Evolutionary conservation across 2,797 vertebrate species (phyloP).

Genomic region (Salarias fasciatus): DNA sequence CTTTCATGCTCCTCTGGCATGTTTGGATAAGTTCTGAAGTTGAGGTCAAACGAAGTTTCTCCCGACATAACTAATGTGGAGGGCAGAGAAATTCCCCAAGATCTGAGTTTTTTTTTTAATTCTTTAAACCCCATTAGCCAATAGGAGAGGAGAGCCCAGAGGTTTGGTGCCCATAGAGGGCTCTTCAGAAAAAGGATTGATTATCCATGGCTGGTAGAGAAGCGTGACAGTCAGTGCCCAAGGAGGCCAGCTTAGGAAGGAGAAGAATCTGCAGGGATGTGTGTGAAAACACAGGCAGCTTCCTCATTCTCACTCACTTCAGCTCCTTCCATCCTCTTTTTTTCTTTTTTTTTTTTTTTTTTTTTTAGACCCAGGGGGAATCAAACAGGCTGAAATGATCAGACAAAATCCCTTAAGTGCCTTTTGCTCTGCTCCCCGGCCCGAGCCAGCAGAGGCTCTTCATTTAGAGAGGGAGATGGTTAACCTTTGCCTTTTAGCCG

Average conservation of each 20-base stretch:
- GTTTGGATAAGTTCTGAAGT: slow-evolving; percentile 50
- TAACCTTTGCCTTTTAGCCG: slow-evolving; percentile 53
- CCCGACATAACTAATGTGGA: slow-evolving; percentile 66
- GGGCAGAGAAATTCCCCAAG: slow-evolving; percentile 73
- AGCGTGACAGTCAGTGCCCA: slow-evolving; percentile 80
- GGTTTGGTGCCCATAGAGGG: slow-evolving; percentile 64
- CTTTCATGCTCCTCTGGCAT: slow-evolving; percentile 10
- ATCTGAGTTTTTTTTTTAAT: slow-evolving; percentile 55
- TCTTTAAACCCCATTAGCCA: slow-evolving; percentile 47
- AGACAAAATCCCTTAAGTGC: slow-evolving; percentile 72
- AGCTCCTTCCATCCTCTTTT: slow-evolving; percentile 48
- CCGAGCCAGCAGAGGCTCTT: slow-evolving; percentile 49
- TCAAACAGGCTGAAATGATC: slow-evolving; percentile 77
- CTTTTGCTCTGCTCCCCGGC: slow-evolving; percentile 61
- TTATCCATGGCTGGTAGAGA: slow-evolving; percentile 77
- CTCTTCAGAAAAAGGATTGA: slow-evolving; percentile 80
- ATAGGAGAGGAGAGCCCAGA: slow-evolving; percentile 61
- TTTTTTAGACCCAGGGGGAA: slow-evolving; percentile 70
- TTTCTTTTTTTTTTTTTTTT: no score
- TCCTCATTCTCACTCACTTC: slow-evolving; percentile 48
- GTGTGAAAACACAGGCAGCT: slow-evolving; percentile 65
- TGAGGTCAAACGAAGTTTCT: slow-evolving; percentile 71
- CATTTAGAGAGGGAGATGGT: slow-evolving; percentile 51
- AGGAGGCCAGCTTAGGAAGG: slow-evolving; percentile 76
- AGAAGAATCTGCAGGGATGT: slow-evolving; percentile 71